Conservation (phyloP, 2,797 vertebrate genomes). For the Ceyx erithaca region DNA sequence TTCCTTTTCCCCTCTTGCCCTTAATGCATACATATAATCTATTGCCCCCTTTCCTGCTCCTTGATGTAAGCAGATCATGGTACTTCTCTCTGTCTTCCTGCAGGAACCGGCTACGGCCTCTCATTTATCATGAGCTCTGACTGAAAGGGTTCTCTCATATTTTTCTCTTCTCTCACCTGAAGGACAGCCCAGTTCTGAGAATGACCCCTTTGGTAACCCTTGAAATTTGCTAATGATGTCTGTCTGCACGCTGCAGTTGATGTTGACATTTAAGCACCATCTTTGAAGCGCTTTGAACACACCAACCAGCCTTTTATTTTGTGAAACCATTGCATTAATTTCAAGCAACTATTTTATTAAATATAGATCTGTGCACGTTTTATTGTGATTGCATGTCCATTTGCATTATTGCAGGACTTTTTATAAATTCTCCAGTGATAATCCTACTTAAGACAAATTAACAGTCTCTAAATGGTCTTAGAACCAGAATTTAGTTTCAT, state of each 20-base stretch:
- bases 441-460: conserved; percentile 58
- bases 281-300: background rate
- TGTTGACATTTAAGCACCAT: background rate
- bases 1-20: background rate
- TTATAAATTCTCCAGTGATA: conserved; percentile 56
- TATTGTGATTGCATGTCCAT: conserved; percentile 42
- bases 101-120: background rate
- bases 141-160: conserved; percentile 9
- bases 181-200: background rate
- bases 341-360: conserved; percentile 45
- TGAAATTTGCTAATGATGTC: background rate
- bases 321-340: conserved; percentile 47
- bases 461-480: conserved; percentile 51
- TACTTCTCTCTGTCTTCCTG: conserved; percentile 21
- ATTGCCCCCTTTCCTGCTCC: conserved; percentile 42
- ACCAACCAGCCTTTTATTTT: conserved; percentile 38
- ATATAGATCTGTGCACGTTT: conserved; percentile 52
- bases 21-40: background rate
- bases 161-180: conserved; percentile 6
- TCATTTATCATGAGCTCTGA: conserved; percentile 17
- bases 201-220: background rate
- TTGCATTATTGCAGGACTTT: conserved; percentile 52
- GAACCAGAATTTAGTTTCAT: conserved; percentile 50
- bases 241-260: background rate
- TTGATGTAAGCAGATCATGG: background rate